phyloP scores from a whole-genome alignment of 1,140 invertebrate genomes.

The Brachionus rubens region DNA sequence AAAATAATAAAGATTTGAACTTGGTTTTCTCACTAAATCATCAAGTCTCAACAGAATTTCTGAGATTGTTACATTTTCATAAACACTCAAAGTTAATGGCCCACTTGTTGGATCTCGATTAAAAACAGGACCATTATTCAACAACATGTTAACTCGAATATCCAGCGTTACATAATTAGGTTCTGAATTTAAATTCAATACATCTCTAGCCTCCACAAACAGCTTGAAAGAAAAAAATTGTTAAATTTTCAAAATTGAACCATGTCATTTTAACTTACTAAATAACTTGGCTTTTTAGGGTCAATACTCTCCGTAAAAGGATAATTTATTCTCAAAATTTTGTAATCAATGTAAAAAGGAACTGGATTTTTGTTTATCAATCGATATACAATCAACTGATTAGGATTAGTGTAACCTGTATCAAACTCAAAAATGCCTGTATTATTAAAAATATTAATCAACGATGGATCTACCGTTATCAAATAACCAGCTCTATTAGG shows the following conservation, averaged over 20 bases:
- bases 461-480: neutral
- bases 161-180: slow-evolving; percentile 1
- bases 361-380: neutral
- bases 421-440: slow-evolving; percentile 12
- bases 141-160: neutral
- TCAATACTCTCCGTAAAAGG: slow-evolving; percentile 16
- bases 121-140: neutral
- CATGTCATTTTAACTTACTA: neutral
- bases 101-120: neutral
- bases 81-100: neutral
- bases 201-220: slow-evolving; percentile 16
- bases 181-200: neutral
- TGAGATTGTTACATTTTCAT: slow-evolving; percentile 2
- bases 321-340: neutral
- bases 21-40: neutral
- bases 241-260: neutral
- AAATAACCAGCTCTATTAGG: slow-evolving; percentile 1
- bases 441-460: slow-evolving; percentile 15
- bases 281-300: neutral
- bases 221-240: neutral
- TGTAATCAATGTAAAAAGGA: slow-evolving; percentile 35
- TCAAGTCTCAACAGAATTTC: neutral
- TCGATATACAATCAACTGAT: neutral
- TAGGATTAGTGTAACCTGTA: neutral
- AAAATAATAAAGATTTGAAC: slow-evolving; percentile 4